Evolutionary conservation across 2,797 vertebrate species (phyloP).

Genomic region (Liasis olivaceus): DNA sequence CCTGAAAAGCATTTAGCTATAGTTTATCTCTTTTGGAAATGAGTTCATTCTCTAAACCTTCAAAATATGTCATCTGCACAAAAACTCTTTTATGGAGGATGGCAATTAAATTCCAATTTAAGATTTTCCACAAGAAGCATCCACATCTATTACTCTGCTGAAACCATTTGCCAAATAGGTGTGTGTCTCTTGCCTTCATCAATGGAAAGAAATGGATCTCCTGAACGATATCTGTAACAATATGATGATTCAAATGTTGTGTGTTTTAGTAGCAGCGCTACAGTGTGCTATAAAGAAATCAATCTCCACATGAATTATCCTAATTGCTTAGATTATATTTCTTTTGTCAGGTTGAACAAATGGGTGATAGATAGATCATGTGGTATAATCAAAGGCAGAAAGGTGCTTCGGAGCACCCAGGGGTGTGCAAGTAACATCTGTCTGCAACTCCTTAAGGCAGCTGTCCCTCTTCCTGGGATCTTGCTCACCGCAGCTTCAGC

Average conservation of each 20-base stretch:
- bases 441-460: not conserved
- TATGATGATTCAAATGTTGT: slow-evolving; percentile 16
- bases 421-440: not conserved
- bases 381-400: not conserved
- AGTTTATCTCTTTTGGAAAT: not conserved
- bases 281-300: slow-evolving; percentile 22
- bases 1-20: not conserved
- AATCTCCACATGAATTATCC: slow-evolving; percentile 21
- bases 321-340: slow-evolving; percentile 28
- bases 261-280: slow-evolving; percentile 29
- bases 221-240: not conserved
- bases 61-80: not conserved
- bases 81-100: not conserved
- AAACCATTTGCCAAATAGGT: not conserved
- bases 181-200: not conserved
- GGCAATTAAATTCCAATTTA: slow-evolving; percentile 7
- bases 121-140: not conserved
- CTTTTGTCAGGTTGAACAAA: slow-evolving; percentile 14
- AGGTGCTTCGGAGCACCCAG: not conserved
- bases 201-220: slow-evolving; percentile 18
- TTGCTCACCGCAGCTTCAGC: not conserved
- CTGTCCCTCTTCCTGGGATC: not conserved
- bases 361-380: not conserved
- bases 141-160: not conserved
- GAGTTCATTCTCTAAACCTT: not conserved